phyloP scores from a whole-genome alignment of 2,888 invertebrate genomes.

The Drosophila bunnanda region DNA sequence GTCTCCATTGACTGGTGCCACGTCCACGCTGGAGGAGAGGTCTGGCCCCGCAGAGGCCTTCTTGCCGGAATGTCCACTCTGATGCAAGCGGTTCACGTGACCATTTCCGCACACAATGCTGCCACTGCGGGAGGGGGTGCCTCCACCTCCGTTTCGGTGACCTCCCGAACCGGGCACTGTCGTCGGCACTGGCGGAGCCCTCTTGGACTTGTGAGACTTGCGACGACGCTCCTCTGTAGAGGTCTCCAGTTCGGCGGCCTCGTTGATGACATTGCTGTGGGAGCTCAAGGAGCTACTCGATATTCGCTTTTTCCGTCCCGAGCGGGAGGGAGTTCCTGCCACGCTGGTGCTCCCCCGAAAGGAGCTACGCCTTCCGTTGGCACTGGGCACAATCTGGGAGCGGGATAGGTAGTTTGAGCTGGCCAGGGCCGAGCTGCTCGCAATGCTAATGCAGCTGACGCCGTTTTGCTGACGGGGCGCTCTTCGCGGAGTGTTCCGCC shows the following conservation, averaged over 20 bases:
- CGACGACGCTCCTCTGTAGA: constrained; percentile 86
- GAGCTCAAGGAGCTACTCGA: constrained; percentile 87
- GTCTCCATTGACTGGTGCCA: constrained; percentile 88
- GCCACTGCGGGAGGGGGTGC: constrained; percentile 38
- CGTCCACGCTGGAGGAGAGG: constrained; percentile 1
- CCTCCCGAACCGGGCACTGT: constrained; percentile 52
- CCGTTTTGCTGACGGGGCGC: constrained; percentile 90
- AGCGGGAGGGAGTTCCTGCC: constrained; percentile 87
- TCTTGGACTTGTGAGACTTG: constrained; percentile 87
- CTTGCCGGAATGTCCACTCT: constrained; percentile 55
- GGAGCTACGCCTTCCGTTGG: constrained; percentile 80
- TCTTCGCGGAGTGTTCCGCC: constrained; percentile 84
- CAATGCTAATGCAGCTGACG: constrained; percentile 91
- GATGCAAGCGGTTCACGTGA: constrained; percentile 60
- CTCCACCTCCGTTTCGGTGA: constrained; percentile 18
- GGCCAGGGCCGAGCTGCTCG: constrained; percentile 87
- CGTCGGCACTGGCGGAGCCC: constrained; percentile 86
- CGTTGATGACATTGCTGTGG: constrained; percentile 86
- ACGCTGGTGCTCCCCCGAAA: constrained; percentile 73
- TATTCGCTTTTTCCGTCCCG: constrained; percentile 90
- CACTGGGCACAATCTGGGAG: constrained; percentile 68
- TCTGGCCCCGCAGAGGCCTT: constrained; percentile 36
- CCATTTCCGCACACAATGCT: constrained; percentile 69
- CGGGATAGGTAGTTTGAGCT: constrained; percentile 82
- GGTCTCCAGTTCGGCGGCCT: constrained; percentile 83